Evolutionary conservation across 2,888 invertebrate genomes (phyloP).

Genomic region (Pachycephus smyrnensis): DNA sequence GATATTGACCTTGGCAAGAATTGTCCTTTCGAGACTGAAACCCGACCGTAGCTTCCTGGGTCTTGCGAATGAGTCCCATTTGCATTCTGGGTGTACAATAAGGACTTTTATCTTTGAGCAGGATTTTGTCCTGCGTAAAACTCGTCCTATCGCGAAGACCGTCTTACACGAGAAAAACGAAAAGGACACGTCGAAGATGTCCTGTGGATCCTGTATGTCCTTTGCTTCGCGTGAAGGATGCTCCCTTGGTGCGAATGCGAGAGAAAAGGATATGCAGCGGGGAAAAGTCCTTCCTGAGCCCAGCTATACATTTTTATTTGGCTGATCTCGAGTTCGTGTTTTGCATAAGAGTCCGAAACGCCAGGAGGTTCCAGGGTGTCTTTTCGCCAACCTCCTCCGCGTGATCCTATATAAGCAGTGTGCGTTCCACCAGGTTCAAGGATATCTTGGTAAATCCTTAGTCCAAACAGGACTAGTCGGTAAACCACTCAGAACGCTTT

Average conservation of each 20-base stretch:
- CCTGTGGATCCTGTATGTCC: neutral
- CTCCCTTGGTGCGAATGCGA: neutral
- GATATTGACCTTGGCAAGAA: conserved; percentile 4
- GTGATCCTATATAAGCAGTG: conserved; percentile 23
- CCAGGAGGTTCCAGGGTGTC: neutral
- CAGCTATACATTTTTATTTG: conserved; percentile 18
- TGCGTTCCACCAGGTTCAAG: conserved; percentile 18
- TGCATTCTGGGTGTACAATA: neutral
- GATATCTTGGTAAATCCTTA: conserved; percentile 49
- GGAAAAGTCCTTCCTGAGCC: neutral
- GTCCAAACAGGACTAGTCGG: conserved; percentile 49
- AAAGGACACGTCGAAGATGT: neutral
- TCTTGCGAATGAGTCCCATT: neutral
- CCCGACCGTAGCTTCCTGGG: neutral
- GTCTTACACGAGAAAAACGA: neutral
- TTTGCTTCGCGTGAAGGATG: neutral
- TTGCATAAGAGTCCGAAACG: conserved; percentile 13
- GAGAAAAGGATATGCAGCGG: neutral
- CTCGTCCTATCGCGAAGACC: neutral
- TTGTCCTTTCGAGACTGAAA: neutral
- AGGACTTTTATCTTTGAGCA: neutral
- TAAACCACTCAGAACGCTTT: conserved; percentile 49
- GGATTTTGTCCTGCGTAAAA: neutral
- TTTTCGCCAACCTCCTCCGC: conserved; percentile 7
- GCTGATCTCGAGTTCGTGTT: conserved; percentile 12